A percentile compares a stretch with the other conserved stretches of the same genome.
phyloP scores from a whole-genome alignment of 2,113 vertebrate species.

The Echinops telfairi region DNA sequence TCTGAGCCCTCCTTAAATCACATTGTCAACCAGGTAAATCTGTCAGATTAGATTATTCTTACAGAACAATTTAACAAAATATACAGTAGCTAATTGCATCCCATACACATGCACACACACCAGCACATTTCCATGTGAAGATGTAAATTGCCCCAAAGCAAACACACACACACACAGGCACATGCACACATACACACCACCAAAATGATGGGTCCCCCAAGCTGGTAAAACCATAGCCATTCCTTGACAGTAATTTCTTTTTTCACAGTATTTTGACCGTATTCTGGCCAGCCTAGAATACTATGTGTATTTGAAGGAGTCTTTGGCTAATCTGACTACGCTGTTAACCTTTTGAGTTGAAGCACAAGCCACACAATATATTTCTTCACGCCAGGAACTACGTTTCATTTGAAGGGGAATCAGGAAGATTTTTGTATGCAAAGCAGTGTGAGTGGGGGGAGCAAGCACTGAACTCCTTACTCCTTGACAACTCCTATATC shows the following conservation, averaged over 20 bases:
- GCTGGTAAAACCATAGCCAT: slow-evolving; percentile 18
- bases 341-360: slow-evolving; percentile 51
- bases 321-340: slow-evolving; percentile 64
- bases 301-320: slow-evolving; percentile 43
- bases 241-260: slow-evolving; percentile 59
- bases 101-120: not conserved
- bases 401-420: slow-evolving; percentile 33
- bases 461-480: not conserved
- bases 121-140: slow-evolving; percentile 63
- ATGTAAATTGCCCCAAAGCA: slow-evolving; percentile 39
- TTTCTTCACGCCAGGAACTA: slow-evolving; percentile 57
- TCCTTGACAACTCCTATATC: slow-evolving; percentile 22
- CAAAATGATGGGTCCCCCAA: slow-evolving; percentile 32
- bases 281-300: slow-evolving; percentile 61
- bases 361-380: not conserved
- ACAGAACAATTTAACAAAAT: slow-evolving; percentile 72
- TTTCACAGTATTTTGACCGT: no score
- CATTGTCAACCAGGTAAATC: slow-evolving; percentile 71
- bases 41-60: slow-evolving; percentile 74
- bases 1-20: slow-evolving; percentile 71
- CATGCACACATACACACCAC: slow-evolving; percentile 15
- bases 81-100: slow-evolving; percentile 38
- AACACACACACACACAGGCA: slow-evolving; percentile 58
- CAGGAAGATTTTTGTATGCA: not conserved
- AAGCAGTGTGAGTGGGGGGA: not conserved